phyloP scores from a whole-genome alignment of 2,113 vertebrate genomes.

The Halcyon senegalensis region DNA sequence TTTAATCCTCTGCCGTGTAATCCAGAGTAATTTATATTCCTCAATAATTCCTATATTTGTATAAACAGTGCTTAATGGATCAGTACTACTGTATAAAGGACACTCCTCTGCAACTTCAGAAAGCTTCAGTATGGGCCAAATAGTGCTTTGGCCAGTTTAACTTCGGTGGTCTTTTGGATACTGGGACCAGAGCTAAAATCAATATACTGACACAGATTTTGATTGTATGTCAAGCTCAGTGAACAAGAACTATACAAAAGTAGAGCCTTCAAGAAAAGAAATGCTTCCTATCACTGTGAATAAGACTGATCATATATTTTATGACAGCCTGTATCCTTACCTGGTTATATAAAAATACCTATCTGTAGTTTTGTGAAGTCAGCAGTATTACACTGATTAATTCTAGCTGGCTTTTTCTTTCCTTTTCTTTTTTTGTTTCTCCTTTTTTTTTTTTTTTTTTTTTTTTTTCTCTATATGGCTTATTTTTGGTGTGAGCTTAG shows the following conservation, averaged over 20 bases:
- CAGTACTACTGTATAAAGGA: not conserved
- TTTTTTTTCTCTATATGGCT: not conserved
- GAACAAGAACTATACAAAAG: not conserved
- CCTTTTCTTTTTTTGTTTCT: not conserved
- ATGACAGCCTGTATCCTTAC: not conserved
- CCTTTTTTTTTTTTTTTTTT: not conserved
- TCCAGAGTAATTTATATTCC: not conserved
- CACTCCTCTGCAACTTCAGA: not conserved
- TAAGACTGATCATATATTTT: not conserved
- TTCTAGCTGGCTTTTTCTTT: not conserved
- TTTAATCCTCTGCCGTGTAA: not conserved
- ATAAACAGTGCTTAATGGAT: not conserved
- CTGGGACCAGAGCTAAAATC: not conserved
- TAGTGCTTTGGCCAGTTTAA: not conserved
- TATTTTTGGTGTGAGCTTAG: not conserved
- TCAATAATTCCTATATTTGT: too few relatives aligned
- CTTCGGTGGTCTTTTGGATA: not conserved
- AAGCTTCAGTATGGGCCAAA: not conserved
- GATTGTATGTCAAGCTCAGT: not conserved
- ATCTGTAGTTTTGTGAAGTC: not conserved
- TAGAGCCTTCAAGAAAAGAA: not conserved
- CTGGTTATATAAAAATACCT: not conserved
- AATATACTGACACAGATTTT: not conserved
- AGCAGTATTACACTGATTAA: slow-evolving; percentile 15
- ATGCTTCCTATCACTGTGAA: not conserved